phyloP scores from a whole-genome alignment of 2,113 vertebrate genomes.

The Macquaria ambigua region DNA sequence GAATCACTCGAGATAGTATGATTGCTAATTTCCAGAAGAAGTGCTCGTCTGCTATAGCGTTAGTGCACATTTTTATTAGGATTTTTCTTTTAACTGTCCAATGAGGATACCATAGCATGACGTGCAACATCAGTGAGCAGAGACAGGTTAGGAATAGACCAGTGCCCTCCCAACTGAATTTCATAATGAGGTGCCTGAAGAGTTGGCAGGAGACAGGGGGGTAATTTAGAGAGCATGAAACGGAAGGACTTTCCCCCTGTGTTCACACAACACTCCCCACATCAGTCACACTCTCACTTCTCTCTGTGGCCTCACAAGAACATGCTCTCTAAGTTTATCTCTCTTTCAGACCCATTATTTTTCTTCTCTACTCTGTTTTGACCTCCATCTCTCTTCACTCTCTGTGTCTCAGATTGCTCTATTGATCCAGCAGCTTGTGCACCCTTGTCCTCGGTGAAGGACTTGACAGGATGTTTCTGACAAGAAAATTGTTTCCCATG shows the following conservation, averaged over 20 bases:
- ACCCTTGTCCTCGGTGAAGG: constrained; percentile 39
- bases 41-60: not conserved
- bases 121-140: constrained; percentile 34
- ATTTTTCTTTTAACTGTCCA: not conserved
- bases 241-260: constrained; percentile 58
- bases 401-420: constrained; percentile 26
- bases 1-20: not conserved
- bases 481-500: constrained; percentile 51
- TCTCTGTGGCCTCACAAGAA: constrained; percentile 23
- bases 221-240: constrained; percentile 65
- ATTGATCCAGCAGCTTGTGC: constrained; percentile 40
- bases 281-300: constrained; percentile 37
- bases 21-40: constrained; percentile 4
- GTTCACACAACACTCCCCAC: constrained; percentile 37
- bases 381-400: constrained; percentile 25
- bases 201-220: constrained; percentile 64
- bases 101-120: constrained; percentile 22
- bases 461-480: constrained; percentile 36
- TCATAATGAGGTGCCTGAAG: constrained; percentile 75
- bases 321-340: constrained; percentile 29
- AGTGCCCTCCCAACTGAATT: constrained; percentile 52
- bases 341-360: constrained; percentile 42
- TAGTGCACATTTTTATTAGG: not conserved
- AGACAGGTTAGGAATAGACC: constrained; percentile 41
- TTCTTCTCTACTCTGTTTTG: constrained; percentile 22